Evolutionary conservation across 2,888 invertebrate genomes (phyloP), one percentile per base, ranked within the genome.

Genomic region (Rhopalosiphum nymphaeae): DNA sequence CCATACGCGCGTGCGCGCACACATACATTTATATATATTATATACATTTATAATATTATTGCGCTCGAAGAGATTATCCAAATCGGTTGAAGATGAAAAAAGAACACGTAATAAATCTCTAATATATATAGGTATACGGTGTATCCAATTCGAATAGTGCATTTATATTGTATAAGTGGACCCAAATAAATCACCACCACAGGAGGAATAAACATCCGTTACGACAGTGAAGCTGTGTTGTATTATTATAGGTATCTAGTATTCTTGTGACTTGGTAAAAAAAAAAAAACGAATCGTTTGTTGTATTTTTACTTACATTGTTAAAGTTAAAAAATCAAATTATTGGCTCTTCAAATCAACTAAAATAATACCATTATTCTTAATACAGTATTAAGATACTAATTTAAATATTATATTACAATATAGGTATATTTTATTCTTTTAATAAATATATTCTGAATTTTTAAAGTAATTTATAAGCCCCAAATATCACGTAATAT

Each of bases 131-230:
- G 16, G 53, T 87, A 49, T 67, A 86, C 46, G 57, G 53, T 57
- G 49, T 42, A n/a, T 90, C 67, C 36, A 53, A 91, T 61, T 78
- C 78, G 91, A 91, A 91, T 91, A 78, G 78, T 91, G 42, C 16
- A 91, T 91, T 67, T 78, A 91, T 36, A n/a, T 87, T 53, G n/a
- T 87, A 25, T 9, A 44, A 57, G 89, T 85, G 85, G 57, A 57
- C 91, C 86, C 86, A 86, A 91, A 91, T 91, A 91, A 91, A 91
- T 91, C 91, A 86, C 46, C 57, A n/a, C 86, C 42, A 26, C 61
- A 57, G 85, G 44, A 86, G 85, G 25, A 85, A 86, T 86, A 46
- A 49, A n/a, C n/a, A 46, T 90, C 90, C 92, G 92, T 92, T 92
- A 92, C 91, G 86, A 57, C 84, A 10, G 85, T 91, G 78, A 78